Base-by-base conservation (phyloP, 1,140 invertebrate species). In the Batillaria attramentaria region DNA sequence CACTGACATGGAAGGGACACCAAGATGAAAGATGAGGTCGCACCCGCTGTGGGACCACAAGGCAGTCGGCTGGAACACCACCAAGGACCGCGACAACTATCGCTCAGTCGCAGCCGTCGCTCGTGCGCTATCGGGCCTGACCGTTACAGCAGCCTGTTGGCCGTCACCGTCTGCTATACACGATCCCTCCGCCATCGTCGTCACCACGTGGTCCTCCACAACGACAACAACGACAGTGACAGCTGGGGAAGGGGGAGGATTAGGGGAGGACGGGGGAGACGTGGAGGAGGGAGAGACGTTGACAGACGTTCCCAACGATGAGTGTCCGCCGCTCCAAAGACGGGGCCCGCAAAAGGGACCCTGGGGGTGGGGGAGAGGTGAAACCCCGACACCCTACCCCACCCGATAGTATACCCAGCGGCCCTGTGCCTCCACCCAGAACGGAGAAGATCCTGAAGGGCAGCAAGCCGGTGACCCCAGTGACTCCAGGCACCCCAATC, bases 321-420 rank as follows among this genome's bases (percentile, higher is more conserved):
- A 73, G 72, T 33, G n/a, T 73, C 33, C 46, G 20, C 6, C n/a
- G 72, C 35, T 18, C 24, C 54, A 75, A 42, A 39, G 73, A 75
- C 35, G 35, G 73, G 33, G 46, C 42, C 4, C 54, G 73, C 70
- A 72, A 72, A 43, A 46, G 33, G 10, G 70, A 72, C 70, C 70
- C 70, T n/a, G 41, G 41, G 28, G 42, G 70, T n/a, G 16, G 70
- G n/a, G 31, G 33, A 31, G n/a, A 31, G 28, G 42, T 33, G 31
- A 65, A 65, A 65, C 10, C 37, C 62, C 33, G 62, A 13, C 62
- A 8, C 62, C 62, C 62, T 3, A 13, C 33, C 28, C 69, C 24
- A n/a, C 20, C 69, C 31, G 37, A 0, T 41, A 46, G 24, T 31
- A 33, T n/a, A 31, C 41, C 18, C 50, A 24, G 24, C 43, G 41